A percentile compares a stretch with the other conserved stretches of the same genome.
phyloP scores from a whole-genome alignment of 2,797 vertebrate species.

The Rhynchotus rufescens region DNA sequence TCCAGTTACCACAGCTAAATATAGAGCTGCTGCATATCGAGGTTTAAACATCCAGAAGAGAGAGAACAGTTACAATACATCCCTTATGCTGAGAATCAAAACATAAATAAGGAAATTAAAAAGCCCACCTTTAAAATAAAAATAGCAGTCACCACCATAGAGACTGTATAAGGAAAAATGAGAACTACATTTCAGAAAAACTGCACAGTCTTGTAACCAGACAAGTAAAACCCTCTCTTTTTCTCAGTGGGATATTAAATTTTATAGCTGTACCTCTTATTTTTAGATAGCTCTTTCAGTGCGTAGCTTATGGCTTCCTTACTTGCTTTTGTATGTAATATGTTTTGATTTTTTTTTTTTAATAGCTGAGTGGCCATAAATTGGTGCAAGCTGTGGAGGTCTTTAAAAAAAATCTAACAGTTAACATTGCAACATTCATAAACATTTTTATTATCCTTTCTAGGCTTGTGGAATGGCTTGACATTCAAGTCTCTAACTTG shows the following conservation, averaged over 20 bases:
- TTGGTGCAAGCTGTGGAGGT: conserved; percentile 1
- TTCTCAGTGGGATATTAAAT: conserved; percentile 42
- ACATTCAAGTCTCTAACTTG: background rate
- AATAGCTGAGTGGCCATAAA: conserved; percentile 14
- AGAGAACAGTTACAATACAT: conserved; percentile 5
- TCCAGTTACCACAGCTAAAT: conserved; percentile 15
- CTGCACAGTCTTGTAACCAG: background rate
- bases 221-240: conserved; percentile 33
- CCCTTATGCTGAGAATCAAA: conserved; percentile 21
- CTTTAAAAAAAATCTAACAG: conserved; percentile 35
- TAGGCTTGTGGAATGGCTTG: conserved; percentile 30
- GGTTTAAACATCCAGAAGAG: background rate
- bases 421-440: conserved; percentile 39
- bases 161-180: background rate
- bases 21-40: background rate
- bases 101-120: conserved; percentile 47
- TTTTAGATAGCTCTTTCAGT: conserved; percentile 57
- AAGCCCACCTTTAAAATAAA: conserved; percentile 18
- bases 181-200: conserved; percentile 52
- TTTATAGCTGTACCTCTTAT: conserved; percentile 50
- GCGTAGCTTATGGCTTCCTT: conserved; percentile 36
- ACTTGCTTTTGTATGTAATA: conserved; percentile 40
- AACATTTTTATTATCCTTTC: conserved; percentile 58
- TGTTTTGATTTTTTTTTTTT: background rate
- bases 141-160: background rate